Conservation (phyloP, 2,888 invertebrate species). For the Acholoe squamosa region DNA sequence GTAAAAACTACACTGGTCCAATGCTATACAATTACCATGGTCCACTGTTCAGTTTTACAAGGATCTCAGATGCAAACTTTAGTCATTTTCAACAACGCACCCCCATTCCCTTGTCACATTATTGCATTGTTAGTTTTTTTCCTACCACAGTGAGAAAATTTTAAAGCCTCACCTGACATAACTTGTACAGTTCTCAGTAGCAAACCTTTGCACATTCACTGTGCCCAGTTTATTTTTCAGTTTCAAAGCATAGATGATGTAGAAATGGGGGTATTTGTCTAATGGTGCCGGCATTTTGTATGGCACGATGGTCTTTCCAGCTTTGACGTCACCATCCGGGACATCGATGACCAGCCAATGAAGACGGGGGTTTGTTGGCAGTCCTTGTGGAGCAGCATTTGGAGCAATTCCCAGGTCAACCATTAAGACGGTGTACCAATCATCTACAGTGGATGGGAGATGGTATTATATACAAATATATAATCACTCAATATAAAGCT, state of each 20-base stretch:
- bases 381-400: neutral
- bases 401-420: neutral
- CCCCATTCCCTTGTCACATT: too few relatives aligned
- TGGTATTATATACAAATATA: too few relatives aligned
- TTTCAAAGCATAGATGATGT: constrained; percentile 33
- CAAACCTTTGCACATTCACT: neutral
- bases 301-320: constrained; percentile 13
- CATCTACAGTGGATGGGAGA: neutral
- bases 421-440: constrained; percentile 35
- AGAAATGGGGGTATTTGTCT: constrained; percentile 27
- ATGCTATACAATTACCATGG: too few relatives aligned
- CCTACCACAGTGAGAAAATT: too few relatives aligned
- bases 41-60: too few relatives aligned
- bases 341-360: constrained; percentile 47
- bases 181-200: constrained; percentile 32
- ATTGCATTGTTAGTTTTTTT: too few relatives aligned
- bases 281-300: constrained; percentile 23
- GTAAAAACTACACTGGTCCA: too few relatives aligned
- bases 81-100: too few relatives aligned
- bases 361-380: neutral
- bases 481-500: too few relatives aligned
- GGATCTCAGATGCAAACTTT: too few relatives aligned
- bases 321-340: constrained; percentile 9
- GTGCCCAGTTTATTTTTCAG: neutral
- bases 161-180: constrained; percentile 28